phyloP scores from a whole-genome alignment of 2,113 vertebrate genomes.

The Ochotona princeps region DNA sequence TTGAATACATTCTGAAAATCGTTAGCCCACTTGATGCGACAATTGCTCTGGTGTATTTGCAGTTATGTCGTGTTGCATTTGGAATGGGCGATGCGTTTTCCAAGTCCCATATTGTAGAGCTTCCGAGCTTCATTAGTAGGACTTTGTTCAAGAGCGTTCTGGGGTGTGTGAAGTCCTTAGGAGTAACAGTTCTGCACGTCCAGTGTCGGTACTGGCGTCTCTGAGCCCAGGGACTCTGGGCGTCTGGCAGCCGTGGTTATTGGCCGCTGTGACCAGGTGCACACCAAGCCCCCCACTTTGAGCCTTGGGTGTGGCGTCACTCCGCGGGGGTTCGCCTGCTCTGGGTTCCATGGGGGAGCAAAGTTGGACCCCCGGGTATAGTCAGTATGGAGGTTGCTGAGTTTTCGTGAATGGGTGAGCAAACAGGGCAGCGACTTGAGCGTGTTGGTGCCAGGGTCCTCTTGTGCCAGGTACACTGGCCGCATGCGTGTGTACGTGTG shows the following conservation, averaged over 20 bases:
- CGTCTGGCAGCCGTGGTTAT: background rate
- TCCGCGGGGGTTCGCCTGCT: background rate
- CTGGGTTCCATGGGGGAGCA: background rate
- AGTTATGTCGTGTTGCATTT: background rate
- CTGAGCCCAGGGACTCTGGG: background rate
- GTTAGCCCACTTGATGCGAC: background rate
- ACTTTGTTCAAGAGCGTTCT: background rate
- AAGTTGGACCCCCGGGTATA: background rate
- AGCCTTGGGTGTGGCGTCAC: background rate
- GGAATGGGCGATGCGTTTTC: background rate
- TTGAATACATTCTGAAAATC: background rate
- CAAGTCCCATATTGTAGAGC: background rate
- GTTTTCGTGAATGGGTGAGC: background rate
- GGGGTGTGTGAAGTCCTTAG: background rate
- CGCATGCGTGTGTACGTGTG: rapidly evolving
- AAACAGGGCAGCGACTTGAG: rapidly evolving
- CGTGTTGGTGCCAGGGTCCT: background rate
- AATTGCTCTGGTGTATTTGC: background rate
- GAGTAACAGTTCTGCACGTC: background rate
- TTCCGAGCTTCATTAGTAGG: background rate
- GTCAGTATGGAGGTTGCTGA: too few relatives aligned
- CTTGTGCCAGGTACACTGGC: rapidly evolving
- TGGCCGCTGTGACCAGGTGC: background rate
- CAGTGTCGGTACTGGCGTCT: background rate
- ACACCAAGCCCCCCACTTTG: background rate